A percentile compares a stretch with the other conserved stretches of the same genome.
phyloP scores from a whole-genome alignment of 2,888 invertebrate genomes.

The Stenichneumon culpator region DNA sequence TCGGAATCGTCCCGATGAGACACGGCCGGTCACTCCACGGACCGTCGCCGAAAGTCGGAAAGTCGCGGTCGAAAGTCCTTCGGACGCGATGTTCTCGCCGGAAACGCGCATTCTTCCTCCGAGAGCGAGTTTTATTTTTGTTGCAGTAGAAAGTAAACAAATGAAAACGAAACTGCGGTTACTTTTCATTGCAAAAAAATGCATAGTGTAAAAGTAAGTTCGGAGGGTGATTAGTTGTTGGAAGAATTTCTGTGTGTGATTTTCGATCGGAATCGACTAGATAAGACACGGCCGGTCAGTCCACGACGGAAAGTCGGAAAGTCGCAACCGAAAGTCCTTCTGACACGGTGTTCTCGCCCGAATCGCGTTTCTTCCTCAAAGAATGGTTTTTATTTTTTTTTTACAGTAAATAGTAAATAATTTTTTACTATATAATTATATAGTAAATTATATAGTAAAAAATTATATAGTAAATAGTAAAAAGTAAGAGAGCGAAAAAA shows the following conservation, averaged over 20 bases:
- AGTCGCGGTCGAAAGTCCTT: slow-evolving; percentile 11
- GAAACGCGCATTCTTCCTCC: not conserved
- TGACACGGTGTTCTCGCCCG: not conserved
- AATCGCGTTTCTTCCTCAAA: not conserved
- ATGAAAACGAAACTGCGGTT: not conserved
- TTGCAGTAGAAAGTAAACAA: not conserved
- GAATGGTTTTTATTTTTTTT: too few relatives aligned
- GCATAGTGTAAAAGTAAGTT: not conserved
- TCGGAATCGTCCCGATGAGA: not conserved
- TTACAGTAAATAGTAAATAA: not conserved
- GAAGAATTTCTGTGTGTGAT: not conserved
- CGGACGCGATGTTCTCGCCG: not conserved
- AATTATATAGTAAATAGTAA: too few relatives aligned
- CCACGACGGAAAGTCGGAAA: not conserved
- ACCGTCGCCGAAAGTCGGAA: not conserved
- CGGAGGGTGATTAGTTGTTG: not conserved
- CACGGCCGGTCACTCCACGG: not conserved
- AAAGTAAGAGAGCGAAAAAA: not conserved
- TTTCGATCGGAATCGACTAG: not conserved
- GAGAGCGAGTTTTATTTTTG: not conserved
- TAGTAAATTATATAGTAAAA: too few relatives aligned
- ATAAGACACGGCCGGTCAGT: not conserved
- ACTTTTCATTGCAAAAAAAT: not conserved
- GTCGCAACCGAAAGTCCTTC: not conserved
- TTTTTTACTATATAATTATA: too few relatives aligned